These are phyloP conservation scores for Danionella cerebrum DNA, from an alignment of 2,113 vertebrate genomes.

Conservation along the genomic window DNA sequence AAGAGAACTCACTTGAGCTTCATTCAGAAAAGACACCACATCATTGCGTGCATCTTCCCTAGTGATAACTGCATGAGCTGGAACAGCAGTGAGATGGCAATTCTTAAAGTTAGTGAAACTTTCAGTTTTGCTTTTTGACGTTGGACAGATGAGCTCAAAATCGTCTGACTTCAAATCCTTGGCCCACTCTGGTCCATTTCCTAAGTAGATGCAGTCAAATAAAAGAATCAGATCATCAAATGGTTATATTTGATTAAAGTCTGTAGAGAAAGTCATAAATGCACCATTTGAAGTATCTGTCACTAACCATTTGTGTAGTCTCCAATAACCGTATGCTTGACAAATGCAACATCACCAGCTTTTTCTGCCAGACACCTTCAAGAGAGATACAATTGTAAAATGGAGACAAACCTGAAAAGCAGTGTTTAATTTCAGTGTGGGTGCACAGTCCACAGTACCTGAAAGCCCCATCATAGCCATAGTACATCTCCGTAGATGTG, in stretches of 20 bases:
- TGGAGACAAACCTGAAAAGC: neutral
- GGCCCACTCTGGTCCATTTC: conserved; percentile 46
- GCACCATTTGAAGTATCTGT: neutral
- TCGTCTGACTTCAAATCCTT: conserved; percentile 13
- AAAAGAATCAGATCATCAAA: neutral
- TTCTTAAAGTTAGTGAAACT: neutral
- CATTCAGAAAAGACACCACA: conserved; percentile 46
- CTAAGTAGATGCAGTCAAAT: conserved; percentile 29
- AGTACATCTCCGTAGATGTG: conserved; percentile 68
- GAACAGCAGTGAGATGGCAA: conserved; percentile 55
- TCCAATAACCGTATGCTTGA: conserved; percentile 73
- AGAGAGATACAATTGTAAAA: neutral
- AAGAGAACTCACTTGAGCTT: conserved; percentile 54
- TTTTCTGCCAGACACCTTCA: conserved; percentile 74
- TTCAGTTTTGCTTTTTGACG: neutral
- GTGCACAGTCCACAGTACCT: conserved; percentile 59
- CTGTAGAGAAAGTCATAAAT: neutral
- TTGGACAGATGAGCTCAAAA: conserved; percentile 57
- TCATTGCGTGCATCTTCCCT: conserved; percentile 39
- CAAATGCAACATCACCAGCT: conserved; percentile 80
- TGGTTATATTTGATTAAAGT: no score
- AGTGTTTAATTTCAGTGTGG: neutral
- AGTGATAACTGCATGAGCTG: conserved; percentile 65
- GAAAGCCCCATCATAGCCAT: conserved; percentile 76
- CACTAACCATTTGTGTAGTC: conserved; percentile 72